Conservation (phyloP, 2,888 invertebrate species). For the Eristalinus sepulchralis region DNA sequence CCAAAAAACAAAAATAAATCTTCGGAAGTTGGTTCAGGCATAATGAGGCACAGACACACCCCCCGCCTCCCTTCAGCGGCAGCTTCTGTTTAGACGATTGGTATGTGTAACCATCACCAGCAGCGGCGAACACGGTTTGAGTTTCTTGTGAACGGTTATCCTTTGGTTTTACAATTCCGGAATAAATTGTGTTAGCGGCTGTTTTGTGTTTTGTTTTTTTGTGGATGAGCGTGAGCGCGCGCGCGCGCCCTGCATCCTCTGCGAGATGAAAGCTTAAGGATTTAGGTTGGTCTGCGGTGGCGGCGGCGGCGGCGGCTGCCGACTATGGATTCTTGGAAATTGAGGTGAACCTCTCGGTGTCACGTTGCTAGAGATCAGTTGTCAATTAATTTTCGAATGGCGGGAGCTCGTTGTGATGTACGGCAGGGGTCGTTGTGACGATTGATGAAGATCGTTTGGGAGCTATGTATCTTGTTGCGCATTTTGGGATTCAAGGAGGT, state of each 20-base stretch:
- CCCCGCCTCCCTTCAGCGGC: no score
- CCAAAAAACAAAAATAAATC: slow-evolving; percentile 15
- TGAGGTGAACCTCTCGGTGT: not conserved
- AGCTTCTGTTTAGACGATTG: slow-evolving; percentile 71
- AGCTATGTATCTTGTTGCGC: no score
- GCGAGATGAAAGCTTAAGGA: slow-evolving; percentile 11
- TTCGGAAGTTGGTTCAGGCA: no score
- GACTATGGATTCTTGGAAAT: not conserved
- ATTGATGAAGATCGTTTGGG: no score
- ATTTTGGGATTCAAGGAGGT: no score
- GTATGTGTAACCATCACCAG: slow-evolving; percentile 75
- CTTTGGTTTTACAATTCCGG: slow-evolving; percentile 23
- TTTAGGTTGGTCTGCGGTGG: not conserved
- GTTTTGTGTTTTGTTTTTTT: not conserved
- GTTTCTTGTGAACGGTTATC: not conserved
- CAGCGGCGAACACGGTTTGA: slow-evolving; percentile 72
- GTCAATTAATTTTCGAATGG: not conserved
- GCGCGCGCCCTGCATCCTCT: no score
- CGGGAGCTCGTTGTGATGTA: not conserved
- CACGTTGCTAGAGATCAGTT: not conserved
- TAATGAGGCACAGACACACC: no score
- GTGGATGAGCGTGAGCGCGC: not conserved
- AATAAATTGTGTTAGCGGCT: slow-evolving; percentile 12
- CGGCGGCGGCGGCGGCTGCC: no score
- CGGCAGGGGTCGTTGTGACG: not conserved